Evolutionary conservation across 2,888 invertebrate species (phyloP).

Genomic region (Chamaedrilus cognettii): DNA sequence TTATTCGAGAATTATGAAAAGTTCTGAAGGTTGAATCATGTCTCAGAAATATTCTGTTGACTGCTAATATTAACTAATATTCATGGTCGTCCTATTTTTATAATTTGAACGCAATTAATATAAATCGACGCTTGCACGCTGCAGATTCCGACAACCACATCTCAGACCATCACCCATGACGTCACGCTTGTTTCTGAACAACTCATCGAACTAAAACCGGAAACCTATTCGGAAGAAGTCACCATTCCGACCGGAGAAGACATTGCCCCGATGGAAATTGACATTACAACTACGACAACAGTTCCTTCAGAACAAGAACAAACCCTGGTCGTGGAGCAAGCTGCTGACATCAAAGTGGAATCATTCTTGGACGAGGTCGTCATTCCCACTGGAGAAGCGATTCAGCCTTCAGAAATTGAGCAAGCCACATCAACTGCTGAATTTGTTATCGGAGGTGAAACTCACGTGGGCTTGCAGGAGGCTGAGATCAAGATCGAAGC

Average conservation of each 20-base stretch:
- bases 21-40: too few species aligned
- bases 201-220: slow-evolving; percentile 2
- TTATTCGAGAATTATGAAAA: too few species aligned
- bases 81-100: too few species aligned
- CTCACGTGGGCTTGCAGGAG: background rate
- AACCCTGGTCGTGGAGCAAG: slow-evolving; percentile 7
- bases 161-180: slow-evolving; percentile 14
- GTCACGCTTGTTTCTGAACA: slow-evolving; percentile 17
- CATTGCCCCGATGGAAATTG: slow-evolving; percentile 9
- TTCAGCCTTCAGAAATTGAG: slow-evolving; percentile 17
- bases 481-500: slow-evolving; percentile 2
- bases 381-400: slow-evolving; percentile 24
- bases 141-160: slow-evolving; percentile 5
- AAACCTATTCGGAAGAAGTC: slow-evolving; percentile 13
- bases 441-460: background rate
- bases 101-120: too few species aligned
- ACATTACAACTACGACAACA: slow-evolving; percentile 12
- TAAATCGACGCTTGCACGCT: too few species aligned
- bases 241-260: slow-evolving; percentile 15
- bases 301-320: slow-evolving; percentile 12
- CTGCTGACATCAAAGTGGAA: slow-evolving; percentile 23
- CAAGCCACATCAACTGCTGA: slow-evolving; percentile 20
- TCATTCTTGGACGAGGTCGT: slow-evolving; percentile 16
- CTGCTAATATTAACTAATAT: too few species aligned
- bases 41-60: too few species aligned